These are phyloP conservation scores for Heliconius ismenius DNA, from an alignment of 2,888 invertebrate genomes.

Conservation along the genomic window DNA sequence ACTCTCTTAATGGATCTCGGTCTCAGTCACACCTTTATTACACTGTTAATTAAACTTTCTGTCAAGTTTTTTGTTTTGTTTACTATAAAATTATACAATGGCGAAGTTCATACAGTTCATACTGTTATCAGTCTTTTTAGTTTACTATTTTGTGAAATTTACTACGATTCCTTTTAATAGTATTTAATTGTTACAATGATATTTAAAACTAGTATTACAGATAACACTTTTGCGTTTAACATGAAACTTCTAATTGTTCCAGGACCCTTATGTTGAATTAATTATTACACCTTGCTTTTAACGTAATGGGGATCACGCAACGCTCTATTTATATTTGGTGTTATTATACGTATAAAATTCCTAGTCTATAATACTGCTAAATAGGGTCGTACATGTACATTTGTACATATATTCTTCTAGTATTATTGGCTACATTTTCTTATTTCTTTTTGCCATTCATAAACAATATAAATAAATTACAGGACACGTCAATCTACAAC, in stretches of 20 bases:
- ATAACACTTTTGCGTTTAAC: conserved; percentile 1
- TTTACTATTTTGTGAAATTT: not conserved
- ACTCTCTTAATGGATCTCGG: conserved; percentile 64
- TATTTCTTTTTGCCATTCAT: not conserved
- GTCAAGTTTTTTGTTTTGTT: not conserved
- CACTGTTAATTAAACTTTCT: conserved; percentile 38
- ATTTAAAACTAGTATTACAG: not conserved
- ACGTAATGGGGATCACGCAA: conserved; percentile 48
- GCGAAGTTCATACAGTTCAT: not conserved
- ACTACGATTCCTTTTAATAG: not conserved
- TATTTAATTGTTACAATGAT: not conserved
- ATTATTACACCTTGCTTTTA: conserved; percentile 46
- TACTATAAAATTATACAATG: not conserved
- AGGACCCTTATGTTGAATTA: conserved; percentile 44
- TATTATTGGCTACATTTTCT: not conserved
- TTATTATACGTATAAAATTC: conserved; percentile 33
- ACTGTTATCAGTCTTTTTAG: no score
- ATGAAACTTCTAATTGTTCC: conserved; percentile 39
- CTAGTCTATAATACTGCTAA: conserved; percentile 42
- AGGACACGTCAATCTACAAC: no score
- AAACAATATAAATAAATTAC: no score
- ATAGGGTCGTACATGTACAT: not conserved
- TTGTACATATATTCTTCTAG: not conserved
- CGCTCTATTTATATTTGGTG: conserved; percentile 35
- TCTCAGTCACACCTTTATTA: conserved; percentile 56